Evolutionary conservation across 2,797 vertebrate species (phyloP), one percentile per base, ranked within the genome.

Genomic region (Takifugu rubripes): DNA sequence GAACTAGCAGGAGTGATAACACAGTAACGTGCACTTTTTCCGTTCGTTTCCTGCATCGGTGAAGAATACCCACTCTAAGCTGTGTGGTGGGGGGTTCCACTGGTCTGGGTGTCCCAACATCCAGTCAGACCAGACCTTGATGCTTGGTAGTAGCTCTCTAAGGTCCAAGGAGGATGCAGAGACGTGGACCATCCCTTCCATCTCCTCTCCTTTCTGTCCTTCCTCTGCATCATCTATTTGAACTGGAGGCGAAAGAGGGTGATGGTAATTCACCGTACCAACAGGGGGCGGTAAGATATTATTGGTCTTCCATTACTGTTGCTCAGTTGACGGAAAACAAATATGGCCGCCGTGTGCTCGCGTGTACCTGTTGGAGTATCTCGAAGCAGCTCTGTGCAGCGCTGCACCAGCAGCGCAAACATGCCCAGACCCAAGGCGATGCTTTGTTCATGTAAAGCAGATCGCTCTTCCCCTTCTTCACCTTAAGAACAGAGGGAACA

Each of bases 91-190:
- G 55, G 97, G 96, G 76, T 99, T 99, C 97, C 97, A 99, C 76
- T 94, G 93, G 49, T 96, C 94, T 0, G 95, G 94, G 71, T 99
- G 94, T 47, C 96, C 95, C 24, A 99, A 90, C 97, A 99, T 99
- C 97, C 97, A 99, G 79, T 99, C 97, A 0, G 97, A 99, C 97
- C 97, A 99, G 52, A 98, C 94, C 82, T 99, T 99, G 77, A 98
- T 92, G 52, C 93, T 95, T 68, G 97, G 96, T 21, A 99, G 92
- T 12, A 99, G 90, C 68, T 99, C 96, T 77, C 91, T 93, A 42
- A 99, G 89, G 79, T 96, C 95, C 33, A 79, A 52, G 5, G 93
- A 88, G 70, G 98, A 95, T 52, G 90, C 84, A 49, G 97, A 99
- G 56, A 98, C 96, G 64, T 91, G 92, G 74, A 96, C 88, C 86